Conservation (phyloP, 2,113 vertebrate species). For the Hystrix cristata region DNA sequence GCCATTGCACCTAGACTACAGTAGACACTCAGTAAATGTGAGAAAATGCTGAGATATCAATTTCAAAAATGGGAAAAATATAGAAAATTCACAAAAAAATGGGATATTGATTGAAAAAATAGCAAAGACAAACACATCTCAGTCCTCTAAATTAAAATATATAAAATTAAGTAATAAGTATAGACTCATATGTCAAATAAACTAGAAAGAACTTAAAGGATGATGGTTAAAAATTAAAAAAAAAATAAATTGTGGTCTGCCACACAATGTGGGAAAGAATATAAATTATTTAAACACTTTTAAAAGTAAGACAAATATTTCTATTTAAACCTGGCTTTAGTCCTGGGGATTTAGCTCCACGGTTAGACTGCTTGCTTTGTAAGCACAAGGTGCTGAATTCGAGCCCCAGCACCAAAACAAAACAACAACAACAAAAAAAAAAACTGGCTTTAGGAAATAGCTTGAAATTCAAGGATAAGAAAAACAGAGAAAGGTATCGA, state of each 20-base stretch:
- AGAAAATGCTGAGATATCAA: neutral
- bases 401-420: no score
- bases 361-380: no score
- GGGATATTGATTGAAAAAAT: neutral
- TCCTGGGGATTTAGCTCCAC: neutral
- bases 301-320: neutral
- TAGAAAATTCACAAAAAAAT: neutral
- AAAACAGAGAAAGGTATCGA: neutral
- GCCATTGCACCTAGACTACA: neutral
- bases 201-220: neutral
- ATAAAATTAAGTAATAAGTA: neutral
- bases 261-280: neutral
- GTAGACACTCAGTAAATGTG: neutral
- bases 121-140: neutral
- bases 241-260: neutral
- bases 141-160: neutral
- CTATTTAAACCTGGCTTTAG: neutral
- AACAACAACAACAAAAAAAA: no score
- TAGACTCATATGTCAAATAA: neutral
- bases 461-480: neutral
- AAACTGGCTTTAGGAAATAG: neutral
- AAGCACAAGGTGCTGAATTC: no score
- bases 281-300: neutral
- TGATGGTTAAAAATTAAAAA: slow-evolving; percentile 6
- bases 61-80: neutral